Conservation (phyloP, 2,113 vertebrate genomes). For the Hystrix brachyura region DNA sequence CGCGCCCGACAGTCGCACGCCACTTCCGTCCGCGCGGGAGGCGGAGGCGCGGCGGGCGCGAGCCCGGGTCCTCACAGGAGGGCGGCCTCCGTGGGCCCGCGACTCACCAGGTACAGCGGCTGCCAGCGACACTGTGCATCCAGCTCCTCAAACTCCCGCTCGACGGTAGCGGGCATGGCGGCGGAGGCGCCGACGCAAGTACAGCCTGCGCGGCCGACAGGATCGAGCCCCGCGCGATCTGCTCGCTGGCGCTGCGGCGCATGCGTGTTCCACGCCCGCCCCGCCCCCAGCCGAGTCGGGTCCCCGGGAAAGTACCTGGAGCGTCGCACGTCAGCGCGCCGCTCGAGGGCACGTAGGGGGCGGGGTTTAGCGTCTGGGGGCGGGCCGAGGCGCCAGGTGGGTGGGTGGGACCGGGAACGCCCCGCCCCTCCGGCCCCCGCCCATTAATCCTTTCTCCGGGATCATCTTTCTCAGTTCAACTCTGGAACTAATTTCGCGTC, state of each 20-base stretch:
- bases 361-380: neutral
- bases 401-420: neutral
- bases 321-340: slow-evolving; percentile 80
- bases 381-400: slow-evolving; percentile 38
- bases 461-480: neutral
- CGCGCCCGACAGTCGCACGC: slow-evolving; percentile 13
- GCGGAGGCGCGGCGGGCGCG: slow-evolving; percentile 22
- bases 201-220: slow-evolving; percentile 53
- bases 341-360: neutral
- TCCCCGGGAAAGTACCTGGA: slow-evolving; percentile 82
- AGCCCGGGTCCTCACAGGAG: neutral
- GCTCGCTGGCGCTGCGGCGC: slow-evolving; percentile 70
- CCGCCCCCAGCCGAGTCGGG: neutral
- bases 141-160: slow-evolving; percentile 92
- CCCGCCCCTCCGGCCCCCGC: neutral
- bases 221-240: slow-evolving; percentile 72
- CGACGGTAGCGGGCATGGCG: slow-evolving; percentile 87
- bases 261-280: slow-evolving; percentile 76
- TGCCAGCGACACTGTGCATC: slow-evolving; percentile 94
- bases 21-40: slow-evolving; percentile 77
- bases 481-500: neutral
- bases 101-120: slow-evolving; percentile 94
- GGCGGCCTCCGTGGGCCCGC: neutral
- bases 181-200: slow-evolving; percentile 2
- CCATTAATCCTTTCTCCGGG: neutral